These are phyloP conservation scores for Aplidium turbinatum DNA, from an alignment of 23 tunicate species.

Conservation along the genomic window DNA sequence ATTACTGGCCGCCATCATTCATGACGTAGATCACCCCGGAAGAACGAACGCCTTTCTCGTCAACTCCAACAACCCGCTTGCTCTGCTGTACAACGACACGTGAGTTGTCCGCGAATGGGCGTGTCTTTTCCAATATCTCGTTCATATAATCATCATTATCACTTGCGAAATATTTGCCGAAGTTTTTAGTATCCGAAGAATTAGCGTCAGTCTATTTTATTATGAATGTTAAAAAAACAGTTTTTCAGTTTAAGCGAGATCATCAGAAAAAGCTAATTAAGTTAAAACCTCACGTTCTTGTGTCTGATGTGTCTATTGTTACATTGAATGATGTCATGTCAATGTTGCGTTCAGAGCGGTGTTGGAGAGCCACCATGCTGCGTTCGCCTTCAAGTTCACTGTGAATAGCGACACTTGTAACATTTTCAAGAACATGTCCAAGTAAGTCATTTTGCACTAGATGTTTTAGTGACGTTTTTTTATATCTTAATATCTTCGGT, in stretches of 20 bases:
- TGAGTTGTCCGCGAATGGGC: too few species aligned
- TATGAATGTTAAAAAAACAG: too few species aligned
- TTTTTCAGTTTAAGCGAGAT: too few species aligned
- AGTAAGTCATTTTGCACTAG: too few species aligned
- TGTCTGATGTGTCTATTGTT: too few species aligned
- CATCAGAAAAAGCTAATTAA: too few species aligned
- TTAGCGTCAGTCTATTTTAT: too few species aligned
- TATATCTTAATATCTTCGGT: too few species aligned
- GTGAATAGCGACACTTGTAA: conserved; percentile 57
- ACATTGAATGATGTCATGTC: too few species aligned
- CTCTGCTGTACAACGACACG: conserved; percentile 84
- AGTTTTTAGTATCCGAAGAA: neutral
- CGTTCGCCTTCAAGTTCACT: conserved; percentile 77
- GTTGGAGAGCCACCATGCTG: conserved; percentile 78
- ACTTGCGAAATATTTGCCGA: neutral
- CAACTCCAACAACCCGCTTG: conserved; percentile 63
- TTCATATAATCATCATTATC: neutral
- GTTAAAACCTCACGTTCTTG: too few species aligned
- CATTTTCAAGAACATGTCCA: conserved; percentile 68
- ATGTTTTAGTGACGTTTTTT: too few species aligned
- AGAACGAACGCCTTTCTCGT: conserved; percentile 74
- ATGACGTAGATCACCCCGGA: conserved; percentile 88
- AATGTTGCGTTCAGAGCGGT: conserved; percentile 86
- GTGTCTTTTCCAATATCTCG: neutral
- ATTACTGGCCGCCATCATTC: conserved; percentile 73